These are phyloP conservation scores for Nomada ruficornis DNA, from an alignment of 2,888 invertebrate genomes.

Conservation along the genomic window DNA sequence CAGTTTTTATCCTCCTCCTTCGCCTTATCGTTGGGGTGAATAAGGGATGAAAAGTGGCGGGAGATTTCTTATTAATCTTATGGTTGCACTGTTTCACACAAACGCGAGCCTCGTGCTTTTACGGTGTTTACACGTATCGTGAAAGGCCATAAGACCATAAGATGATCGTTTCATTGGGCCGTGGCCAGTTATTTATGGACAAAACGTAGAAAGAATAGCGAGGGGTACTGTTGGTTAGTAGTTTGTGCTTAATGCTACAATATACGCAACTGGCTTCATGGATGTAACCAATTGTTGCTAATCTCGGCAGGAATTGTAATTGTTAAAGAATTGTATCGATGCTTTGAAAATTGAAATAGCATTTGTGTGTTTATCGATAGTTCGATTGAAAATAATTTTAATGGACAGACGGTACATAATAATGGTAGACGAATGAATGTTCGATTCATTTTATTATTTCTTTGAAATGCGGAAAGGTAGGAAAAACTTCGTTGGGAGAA, in stretches of 20 bases:
- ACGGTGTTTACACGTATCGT: conserved; percentile 32
- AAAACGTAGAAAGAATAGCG: conserved; percentile 1
- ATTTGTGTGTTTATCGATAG: too few relatives aligned
- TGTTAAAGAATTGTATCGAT: too few relatives aligned
- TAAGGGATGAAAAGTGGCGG: conserved; percentile 18
- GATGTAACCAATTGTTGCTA: too few relatives aligned
- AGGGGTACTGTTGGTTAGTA: background rate
- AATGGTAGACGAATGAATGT: too few relatives aligned
- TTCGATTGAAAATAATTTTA: too few relatives aligned
- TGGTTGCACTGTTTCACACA: background rate
- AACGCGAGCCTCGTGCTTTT: background rate
- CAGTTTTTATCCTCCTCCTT: background rate
- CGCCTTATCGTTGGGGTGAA: background rate
- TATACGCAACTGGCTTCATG: background rate
- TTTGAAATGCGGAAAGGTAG: too few relatives aligned
- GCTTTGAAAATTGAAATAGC: too few relatives aligned
- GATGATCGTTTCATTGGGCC: conserved; percentile 8
- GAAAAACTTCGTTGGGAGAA: too few relatives aligned
- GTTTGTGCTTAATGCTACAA: conserved; percentile 28
- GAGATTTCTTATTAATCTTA: conserved; percentile 27
- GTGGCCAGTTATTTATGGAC: conserved; percentile 5
- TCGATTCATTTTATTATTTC: too few relatives aligned
- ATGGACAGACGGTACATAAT: too few relatives aligned
- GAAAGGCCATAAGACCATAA: conserved; percentile 5
- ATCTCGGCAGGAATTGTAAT: too few relatives aligned